A percentile compares a stretch with the other conserved stretches of the same genome.
These are phyloP conservation scores for Benitochromis conjunctus DNA, from an alignment of 2,113 vertebrate genomes.

Conservation along the genomic window DNA sequence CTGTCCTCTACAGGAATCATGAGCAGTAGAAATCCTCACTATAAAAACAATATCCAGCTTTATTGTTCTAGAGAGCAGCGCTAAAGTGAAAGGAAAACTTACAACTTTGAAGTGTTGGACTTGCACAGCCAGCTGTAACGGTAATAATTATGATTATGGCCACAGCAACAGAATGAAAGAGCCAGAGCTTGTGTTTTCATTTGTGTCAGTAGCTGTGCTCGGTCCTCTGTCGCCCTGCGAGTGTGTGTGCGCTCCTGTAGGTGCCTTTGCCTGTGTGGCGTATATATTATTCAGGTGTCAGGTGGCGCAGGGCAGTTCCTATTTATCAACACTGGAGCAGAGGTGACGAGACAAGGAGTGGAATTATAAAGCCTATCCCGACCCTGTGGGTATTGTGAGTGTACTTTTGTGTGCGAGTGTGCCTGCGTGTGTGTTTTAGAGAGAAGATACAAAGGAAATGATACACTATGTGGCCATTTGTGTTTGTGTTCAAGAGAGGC, in stretches of 20 bases:
- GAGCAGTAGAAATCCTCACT: background rate
- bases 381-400: background rate
- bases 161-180: background rate
- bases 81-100: background rate
- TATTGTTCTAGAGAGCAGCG: background rate
- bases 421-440: background rate
- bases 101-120: background rate
- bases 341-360: conserved; percentile 19
- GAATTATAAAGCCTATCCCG: conserved; percentile 9
- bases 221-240: background rate
- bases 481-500: background rate
- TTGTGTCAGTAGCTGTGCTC: background rate
- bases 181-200: background rate
- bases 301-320: background rate
- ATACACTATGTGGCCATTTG: background rate
- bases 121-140: background rate
- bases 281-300: conserved; percentile 34
- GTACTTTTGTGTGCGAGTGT: background rate
- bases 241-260: background rate
- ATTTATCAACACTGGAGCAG: conserved; percentile 20
- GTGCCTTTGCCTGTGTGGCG: background rate
- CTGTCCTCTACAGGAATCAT: background rate
- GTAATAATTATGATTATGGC: background rate
- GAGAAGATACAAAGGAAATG: background rate
- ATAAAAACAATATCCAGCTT: background rate